Base-by-base conservation (phyloP, 1,140 invertebrate genomes). In the Meloidogyne hapla region DNA sequence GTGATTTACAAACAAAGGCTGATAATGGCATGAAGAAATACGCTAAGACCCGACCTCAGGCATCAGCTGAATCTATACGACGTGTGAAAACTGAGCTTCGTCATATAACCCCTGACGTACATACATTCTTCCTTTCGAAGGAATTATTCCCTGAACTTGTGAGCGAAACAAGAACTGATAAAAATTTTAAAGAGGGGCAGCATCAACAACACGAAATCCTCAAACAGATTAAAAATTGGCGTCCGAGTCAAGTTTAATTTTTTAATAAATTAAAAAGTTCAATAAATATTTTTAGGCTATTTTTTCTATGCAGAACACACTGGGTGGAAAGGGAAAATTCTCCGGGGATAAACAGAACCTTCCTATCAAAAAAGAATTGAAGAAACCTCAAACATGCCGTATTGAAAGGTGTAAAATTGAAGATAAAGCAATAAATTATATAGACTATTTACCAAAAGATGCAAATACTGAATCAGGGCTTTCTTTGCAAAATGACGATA, bases 21-120 rank as follows among this genome's bases (percentile, higher is more conserved):
- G 90, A 90, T 12, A 97, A 96, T 87, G 95, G 93, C 2, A 95
- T 94, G 89, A 92, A 92, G 83, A 93, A 96, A 80, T 98, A 98
- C 88, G 81, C 94, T 0, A 90, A 91, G 81, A 94, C 94, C 48
- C 89, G 95, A 75, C 93, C 93, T 40, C 90, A 91, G 3, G 93
- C 96, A 0, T 95, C 94, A 0, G 89, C 89, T 2, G 96, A 97
- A 87, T 95, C 94, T 76, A 92, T 95, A 74, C 92, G 92, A 80
- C 89, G 94, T 74, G 91, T 92, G 1, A 98, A 94, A 87, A 82
- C 88, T 69, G 89, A 91, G 66, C 63, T 83, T 18, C 45, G 77
- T 42, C 25, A 74, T 3, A 42, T 82, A 15, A 74, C 77, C 63
- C 74, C 81, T 40, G 76, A 72, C 40, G 45, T 74, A 9, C 83